These are phyloP conservation scores for Bostrychus sinensis DNA, from an alignment of 2,113 vertebrate species.

Conservation along the genomic window DNA sequence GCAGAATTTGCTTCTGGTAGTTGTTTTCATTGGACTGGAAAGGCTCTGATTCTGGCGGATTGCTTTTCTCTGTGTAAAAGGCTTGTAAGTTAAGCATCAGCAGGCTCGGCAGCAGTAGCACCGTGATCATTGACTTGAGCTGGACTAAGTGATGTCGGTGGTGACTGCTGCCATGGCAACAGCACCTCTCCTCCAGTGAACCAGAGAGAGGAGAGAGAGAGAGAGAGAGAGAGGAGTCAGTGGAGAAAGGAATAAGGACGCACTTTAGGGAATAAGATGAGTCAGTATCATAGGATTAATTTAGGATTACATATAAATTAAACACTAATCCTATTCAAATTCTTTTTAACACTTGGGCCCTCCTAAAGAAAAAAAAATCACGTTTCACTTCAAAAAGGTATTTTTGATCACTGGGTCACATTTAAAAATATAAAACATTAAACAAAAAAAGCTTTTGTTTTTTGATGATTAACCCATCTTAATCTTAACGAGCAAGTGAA, in stretches of 20 bases:
- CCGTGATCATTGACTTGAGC: constrained; percentile 73
- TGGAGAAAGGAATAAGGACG: constrained; percentile 51
- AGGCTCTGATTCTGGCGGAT: not conserved
- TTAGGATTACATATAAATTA: too few relatives aligned
- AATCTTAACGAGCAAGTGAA: too few relatives aligned
- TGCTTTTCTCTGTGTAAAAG: constrained; percentile 27
- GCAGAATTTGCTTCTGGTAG: not conserved
- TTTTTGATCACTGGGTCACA: too few relatives aligned
- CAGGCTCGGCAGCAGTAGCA: constrained; percentile 48
- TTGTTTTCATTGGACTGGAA: constrained; percentile 4
- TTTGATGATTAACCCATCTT: too few relatives aligned
- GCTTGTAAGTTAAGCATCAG: constrained; percentile 42
- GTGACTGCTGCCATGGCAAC: constrained; percentile 84
- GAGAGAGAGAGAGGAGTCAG: constrained; percentile 34
- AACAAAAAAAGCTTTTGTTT: too few relatives aligned
- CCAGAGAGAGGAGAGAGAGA: constrained; percentile 33
- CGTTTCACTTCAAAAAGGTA: too few relatives aligned
- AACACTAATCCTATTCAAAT: not conserved
- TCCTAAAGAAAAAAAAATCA: too few relatives aligned
- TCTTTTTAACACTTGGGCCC: too few relatives aligned
- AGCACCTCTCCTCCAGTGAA: constrained; percentile 60
- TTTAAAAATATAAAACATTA: too few relatives aligned
- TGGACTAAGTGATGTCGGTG: constrained; percentile 76
- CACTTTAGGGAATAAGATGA: too few relatives aligned
- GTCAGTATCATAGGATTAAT: too few relatives aligned